Evolutionary conservation across 2,113 vertebrate species (phyloP), one percentile per base, ranked within the genome.

Genomic region (Sigmodon hispidus): DNA sequence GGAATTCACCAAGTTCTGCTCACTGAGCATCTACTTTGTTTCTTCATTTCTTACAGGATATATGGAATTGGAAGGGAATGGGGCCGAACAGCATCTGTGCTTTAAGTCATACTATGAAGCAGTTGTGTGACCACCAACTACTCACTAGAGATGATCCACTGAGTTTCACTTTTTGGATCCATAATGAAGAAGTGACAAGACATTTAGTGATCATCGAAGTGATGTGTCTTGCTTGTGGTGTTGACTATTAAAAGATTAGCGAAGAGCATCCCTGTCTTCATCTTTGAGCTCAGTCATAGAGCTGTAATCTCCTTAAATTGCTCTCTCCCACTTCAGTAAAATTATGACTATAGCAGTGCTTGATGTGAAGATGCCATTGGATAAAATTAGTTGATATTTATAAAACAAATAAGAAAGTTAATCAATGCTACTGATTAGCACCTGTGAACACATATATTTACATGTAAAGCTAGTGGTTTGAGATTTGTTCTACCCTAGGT

Each of bases 321-420:
- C 7, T 76, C 65, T 90, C 70, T 50, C 24, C 57, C 81, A n/a
- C 67, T 97, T 90, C 45, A 72, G 48, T 80, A 91, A 95, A 93
- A 85, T 61, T 43, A n/a, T 31, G 45, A 84, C 80, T 77, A 73
- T 34, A 72, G 22, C 43, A 26, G 26, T 50, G 63, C 7, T 63
- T 94, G 55, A 70, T 67, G 86, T 24, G 36, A 73, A 92, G 29
- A 6, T 89, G 24, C 31, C n/a, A 29, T 55, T 11, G 34, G 26
- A 72, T 36, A 13, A 84, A 92, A 55, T 93, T 75, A 81, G 59
- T 84, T 87, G 13, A 65, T 85, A 88, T 85, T 65, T 63, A 43
- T 57, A 96, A 94, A 90, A 77, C 3, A 73, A n/a, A 79, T 87
- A 17, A 45, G 36, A 19, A 29, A 85, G 29, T 79, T 90, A 31